phyloP scores from a whole-genome alignment of 2,113 vertebrate species.

The Microcebus jonahi region DNA sequence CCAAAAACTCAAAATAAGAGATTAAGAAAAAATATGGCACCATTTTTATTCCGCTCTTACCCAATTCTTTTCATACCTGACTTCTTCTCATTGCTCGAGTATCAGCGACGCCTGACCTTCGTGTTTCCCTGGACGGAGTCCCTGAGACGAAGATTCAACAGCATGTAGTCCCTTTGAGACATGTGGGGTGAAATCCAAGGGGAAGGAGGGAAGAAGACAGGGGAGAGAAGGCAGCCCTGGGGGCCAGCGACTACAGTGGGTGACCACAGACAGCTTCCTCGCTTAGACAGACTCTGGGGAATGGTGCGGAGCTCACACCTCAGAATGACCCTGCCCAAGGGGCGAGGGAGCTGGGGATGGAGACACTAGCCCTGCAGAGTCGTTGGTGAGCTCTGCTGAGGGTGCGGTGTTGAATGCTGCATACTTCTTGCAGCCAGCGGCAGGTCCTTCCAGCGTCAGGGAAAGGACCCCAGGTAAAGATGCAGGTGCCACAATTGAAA shows the following conservation, averaged over 20 bases:
- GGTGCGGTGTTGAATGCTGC: neutral
- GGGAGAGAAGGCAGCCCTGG: neutral
- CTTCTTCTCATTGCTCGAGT: neutral
- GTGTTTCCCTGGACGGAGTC: neutral
- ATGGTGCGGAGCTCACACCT: neutral
- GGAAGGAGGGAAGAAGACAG: neutral
- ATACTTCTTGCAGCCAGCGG: neutral
- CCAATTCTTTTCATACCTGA: neutral
- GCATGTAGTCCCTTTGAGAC: neutral
- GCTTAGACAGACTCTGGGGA: neutral
- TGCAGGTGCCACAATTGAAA: neutral
- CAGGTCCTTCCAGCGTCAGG: neutral
- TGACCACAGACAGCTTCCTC: neutral
- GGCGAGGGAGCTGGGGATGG: neutral
- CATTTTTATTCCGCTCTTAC: neutral
- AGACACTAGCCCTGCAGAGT: neutral
- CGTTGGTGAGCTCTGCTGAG: too few species aligned
- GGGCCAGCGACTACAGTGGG: neutral
- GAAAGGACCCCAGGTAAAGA: neutral
- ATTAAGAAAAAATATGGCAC: neutral
- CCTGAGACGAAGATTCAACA: fast-evolving
- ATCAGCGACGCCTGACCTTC: neutral
- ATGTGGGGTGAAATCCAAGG: neutral
- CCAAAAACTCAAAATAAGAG: neutral
- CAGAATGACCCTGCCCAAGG: neutral